Evolutionary conservation across 30 jellyfish, hydroid and myxozoan species (phyloP).

Genomic region (Clytia hemisphaerica): DNA sequence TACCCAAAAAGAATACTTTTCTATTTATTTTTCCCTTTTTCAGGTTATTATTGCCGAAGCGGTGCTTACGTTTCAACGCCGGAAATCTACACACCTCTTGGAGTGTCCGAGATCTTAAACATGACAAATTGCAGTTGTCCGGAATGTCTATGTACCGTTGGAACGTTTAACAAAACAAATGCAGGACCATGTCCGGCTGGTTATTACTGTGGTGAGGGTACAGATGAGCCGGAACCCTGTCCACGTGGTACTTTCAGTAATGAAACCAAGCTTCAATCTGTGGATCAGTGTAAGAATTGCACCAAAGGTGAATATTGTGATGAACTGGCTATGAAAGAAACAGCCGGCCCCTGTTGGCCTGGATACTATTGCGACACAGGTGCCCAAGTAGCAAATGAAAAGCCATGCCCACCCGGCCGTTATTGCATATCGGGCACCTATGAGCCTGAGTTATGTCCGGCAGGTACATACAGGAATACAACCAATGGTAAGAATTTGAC

Average conservation of each 20-base stretch:
- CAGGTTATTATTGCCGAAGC: constrained; percentile 93
- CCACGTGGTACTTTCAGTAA: constrained; percentile 90
- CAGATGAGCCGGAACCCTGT: constrained; percentile 87
- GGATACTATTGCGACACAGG: constrained; percentile 95
- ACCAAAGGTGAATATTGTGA: constrained; percentile 85
- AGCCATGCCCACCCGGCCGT: constrained; percentile 80
- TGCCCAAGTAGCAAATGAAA: constrained; percentile 68
- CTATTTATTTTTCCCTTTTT: neutral
- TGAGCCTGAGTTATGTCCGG: constrained; percentile 65
- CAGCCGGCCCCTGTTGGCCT: constrained; percentile 88
- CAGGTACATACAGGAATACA: constrained; percentile 77
- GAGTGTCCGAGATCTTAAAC: constrained; percentile 37
- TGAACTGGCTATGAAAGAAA: constrained; percentile 59
- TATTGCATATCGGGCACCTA: constrained; percentile 52
- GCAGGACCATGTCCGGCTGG: constrained; percentile 99
- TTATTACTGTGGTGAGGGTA: constrained; percentile 82
- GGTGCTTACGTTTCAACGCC: constrained; percentile 96
- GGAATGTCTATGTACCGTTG: constrained; percentile 67
- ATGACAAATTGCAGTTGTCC: constrained; percentile 77
- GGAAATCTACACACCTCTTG: constrained; percentile 60
- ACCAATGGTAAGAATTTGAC: constrained; percentile 61
- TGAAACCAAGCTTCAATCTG: constrained; percentile 50
- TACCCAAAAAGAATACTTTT: too few relatives aligned
- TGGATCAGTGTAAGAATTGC: constrained; percentile 71
- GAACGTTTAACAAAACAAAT: constrained; percentile 66